Evolutionary conservation across 2,113 vertebrate species (phyloP), one percentile per base, ranked within the genome.

Genomic region (Poeciliopsis turrubarensis): DNA sequence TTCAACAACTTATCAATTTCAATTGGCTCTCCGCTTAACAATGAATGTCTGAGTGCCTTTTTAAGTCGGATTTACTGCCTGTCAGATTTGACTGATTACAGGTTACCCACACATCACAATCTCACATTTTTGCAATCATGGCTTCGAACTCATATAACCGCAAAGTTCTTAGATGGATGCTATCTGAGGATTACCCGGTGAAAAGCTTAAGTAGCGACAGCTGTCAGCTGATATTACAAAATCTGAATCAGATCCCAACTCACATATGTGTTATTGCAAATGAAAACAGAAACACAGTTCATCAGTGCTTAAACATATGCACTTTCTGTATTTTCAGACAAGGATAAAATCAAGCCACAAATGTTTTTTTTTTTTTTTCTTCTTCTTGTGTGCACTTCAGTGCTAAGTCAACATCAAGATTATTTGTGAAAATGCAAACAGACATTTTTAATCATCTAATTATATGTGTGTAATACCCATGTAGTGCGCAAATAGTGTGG

Each of bases 81-180:
- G 85, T 89, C 86, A 87, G 85, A 89, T 91, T 79, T 87, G 83
- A 86, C 84, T 87, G 90, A 94, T 91, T 69, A 11, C 8, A 47
- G n/a, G 1, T 0, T 25, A 67, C 39, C 72, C 66, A 74, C 78
- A 44, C 83, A 70, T 71, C 83, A 7, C 67, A 10, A 15, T 68
- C 41, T 71, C 75, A 57, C 68, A 60, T 32, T 70, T 61, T 68
- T 57, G 10, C 70, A 73, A 8, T 54, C 47, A 31, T 67, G 10
- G 13, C 27, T 47, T 65, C 69, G 77, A 54, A 84, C 44, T 31
- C n/a, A 67, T 67, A 79, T 73, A 60, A 73, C 51, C 7, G 71
- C 71, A 77, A 62, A 74, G 65, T 69, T 62, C 66, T 71, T 34
- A 80, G 70, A 79, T 61, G 79, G 70, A 70, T 44, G 60, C 63